phyloP scores from a whole-genome alignment of 1,140 invertebrate species.

The Lutraria rhynchaena region DNA sequence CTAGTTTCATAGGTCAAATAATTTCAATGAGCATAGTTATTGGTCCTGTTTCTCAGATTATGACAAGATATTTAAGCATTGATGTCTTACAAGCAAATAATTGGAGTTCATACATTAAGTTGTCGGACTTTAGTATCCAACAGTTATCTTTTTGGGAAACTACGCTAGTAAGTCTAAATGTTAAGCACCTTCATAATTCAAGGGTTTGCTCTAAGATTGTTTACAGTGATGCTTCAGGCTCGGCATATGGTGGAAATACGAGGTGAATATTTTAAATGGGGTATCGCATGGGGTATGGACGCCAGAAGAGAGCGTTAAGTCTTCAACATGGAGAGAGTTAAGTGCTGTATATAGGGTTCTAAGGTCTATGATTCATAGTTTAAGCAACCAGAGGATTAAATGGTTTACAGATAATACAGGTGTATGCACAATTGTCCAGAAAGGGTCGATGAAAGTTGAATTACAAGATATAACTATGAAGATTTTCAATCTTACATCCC shows the following conservation, averaged over 20 bases:
- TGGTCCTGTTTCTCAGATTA: slow-evolving; percentile 28
- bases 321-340: slow-evolving; percentile 30
- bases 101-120: slow-evolving; percentile 30
- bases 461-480: slow-evolving; percentile 42
- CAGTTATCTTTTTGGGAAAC: slow-evolving; percentile 24
- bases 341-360: slow-evolving; percentile 11
- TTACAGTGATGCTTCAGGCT: slow-evolving; percentile 20
- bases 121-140: neutral
- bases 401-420: slow-evolving; percentile 58
- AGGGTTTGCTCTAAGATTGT: slow-evolving; percentile 13
- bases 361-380: neutral
- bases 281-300: slow-evolving; percentile 42
- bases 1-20: slow-evolving; percentile 19
- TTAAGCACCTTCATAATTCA: neutral
- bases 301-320: neutral
- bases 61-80: slow-evolving; percentile 26
- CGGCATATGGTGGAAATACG: slow-evolving; percentile 33
- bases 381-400: slow-evolving; percentile 43
- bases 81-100: slow-evolving; percentile 16
- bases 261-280: slow-evolving; percentile 31
- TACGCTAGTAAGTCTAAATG: neutral
- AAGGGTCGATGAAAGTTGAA: slow-evolving; percentile 50
- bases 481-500: slow-evolving; percentile 18
- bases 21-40: slow-evolving; percentile 43
- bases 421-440: slow-evolving; percentile 41